These are phyloP conservation scores for Drosophila ercepeae DNA, from an alignment of 1,140 invertebrate genomes.

Conservation along the genomic window DNA sequence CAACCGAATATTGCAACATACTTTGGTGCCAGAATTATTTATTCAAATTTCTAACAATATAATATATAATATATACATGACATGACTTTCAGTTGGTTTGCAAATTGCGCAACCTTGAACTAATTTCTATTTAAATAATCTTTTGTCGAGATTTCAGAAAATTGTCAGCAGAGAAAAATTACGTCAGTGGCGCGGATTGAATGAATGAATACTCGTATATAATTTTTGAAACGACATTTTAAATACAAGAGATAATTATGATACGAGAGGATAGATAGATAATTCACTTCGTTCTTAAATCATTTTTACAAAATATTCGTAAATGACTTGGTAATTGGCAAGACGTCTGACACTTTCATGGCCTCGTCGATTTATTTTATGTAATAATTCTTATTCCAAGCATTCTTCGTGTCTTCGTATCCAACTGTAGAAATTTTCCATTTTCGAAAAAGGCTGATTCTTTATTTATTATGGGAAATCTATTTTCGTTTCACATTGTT, in stretches of 20 bases:
- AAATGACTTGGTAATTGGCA: conserved; percentile 53
- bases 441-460: conserved; percentile 46
- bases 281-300: conserved; percentile 9
- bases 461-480: conserved; percentile 65
- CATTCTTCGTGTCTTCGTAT: conserved; percentile 31
- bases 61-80: conserved; percentile 17
- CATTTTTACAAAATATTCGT: conserved; percentile 41
- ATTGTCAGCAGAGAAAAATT: conserved; percentile 44
- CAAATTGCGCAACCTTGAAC: conserved; percentile 79
- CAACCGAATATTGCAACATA: conserved; percentile 8
- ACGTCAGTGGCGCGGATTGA: conserved; percentile 51
- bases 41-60: conserved; percentile 29
- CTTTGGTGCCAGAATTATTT: conserved; percentile 13
- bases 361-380: conserved; percentile 55
- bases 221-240: conserved; percentile 2
- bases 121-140: conserved; percentile 80
- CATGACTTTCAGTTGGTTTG: conserved; percentile 55
- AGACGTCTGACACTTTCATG: conserved; percentile 22
- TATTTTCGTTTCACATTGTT: conserved; percentile 59
- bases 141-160: conserved; percentile 57
- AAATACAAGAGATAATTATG: background rate
- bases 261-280: conserved; percentile 9
- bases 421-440: conserved; percentile 60
- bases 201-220: conserved; percentile 41
- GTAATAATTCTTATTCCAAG: conserved; percentile 53